These are phyloP conservation scores for Trichacis sp. DNA, from an alignment of 2,888 invertebrate species.

Conservation along the genomic window DNA sequence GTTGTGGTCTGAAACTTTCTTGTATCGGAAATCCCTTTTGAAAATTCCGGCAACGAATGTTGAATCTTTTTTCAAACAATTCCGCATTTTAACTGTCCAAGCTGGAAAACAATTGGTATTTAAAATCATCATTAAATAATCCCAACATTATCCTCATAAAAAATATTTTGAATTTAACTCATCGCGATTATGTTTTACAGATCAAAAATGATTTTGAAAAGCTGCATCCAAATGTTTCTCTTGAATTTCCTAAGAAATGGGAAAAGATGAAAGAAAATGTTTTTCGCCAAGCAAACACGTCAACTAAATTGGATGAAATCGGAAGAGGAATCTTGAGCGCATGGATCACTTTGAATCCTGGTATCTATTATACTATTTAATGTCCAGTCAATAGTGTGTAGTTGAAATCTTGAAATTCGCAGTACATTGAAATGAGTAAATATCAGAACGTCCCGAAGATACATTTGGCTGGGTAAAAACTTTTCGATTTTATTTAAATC, in stretches of 20 bases:
- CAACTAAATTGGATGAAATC: conserved; percentile 1
- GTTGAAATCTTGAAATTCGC: too few species aligned
- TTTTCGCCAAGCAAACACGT: conserved; percentile 1
- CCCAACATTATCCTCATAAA: too few species aligned
- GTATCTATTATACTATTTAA: too few species aligned
- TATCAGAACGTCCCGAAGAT: too few species aligned
- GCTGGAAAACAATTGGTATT: neutral
- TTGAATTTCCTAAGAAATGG: neutral
- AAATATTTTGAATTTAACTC: too few species aligned
- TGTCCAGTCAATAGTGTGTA: too few species aligned
- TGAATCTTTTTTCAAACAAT: neutral
- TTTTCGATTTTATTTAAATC: too few species aligned
- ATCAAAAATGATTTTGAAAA: neutral
- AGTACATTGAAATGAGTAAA: too few species aligned
- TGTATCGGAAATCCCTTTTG: neutral
- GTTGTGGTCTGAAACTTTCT: neutral
- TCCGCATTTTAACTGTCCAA: neutral
- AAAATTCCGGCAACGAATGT: neutral
- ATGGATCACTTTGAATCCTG: too few species aligned
- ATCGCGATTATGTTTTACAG: neutral
- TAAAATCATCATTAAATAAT: too few species aligned
- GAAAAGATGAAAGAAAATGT: neutral
- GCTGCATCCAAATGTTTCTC: neutral
- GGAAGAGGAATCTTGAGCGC: neutral
- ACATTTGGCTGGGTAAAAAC: too few species aligned